phyloP scores from a whole-genome alignment of 1,140 invertebrate genomes.

The Antheraea mylitta region DNA sequence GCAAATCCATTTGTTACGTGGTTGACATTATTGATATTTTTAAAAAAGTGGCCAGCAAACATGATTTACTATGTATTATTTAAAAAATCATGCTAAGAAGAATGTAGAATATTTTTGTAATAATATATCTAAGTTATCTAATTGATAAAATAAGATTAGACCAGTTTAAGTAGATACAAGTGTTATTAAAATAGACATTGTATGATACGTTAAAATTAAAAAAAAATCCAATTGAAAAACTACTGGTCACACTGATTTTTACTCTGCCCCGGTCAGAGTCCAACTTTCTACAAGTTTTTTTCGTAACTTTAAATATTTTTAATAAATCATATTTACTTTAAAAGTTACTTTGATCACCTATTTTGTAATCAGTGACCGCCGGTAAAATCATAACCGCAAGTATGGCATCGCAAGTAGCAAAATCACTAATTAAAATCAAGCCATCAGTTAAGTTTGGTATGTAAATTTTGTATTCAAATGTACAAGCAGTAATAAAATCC shows the following conservation, averaged over 20 bases:
- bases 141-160: too few relatives aligned
- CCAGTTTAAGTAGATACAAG: too few relatives aligned
- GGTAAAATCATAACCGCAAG: slow-evolving; percentile 20
- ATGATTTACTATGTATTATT: not conserved
- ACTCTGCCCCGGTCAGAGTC: slow-evolving; percentile 60
- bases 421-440: slow-evolving; percentile 54
- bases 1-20: not conserved
- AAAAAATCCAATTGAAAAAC: not conserved
- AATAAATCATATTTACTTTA: slow-evolving; percentile 24
- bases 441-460: slow-evolving; percentile 61
- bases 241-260: not conserved
- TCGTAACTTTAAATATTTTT: slow-evolving; percentile 40
- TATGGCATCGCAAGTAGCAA: slow-evolving; percentile 69
- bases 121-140: too few relatives aligned
- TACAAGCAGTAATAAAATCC: not conserved
- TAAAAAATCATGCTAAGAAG: too few relatives aligned
- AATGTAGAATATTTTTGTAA: too few relatives aligned
- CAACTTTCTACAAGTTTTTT: slow-evolving; percentile 44
- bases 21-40: not conserved
- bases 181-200: too few relatives aligned
- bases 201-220: too few relatives aligned
- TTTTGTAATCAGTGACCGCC: slow-evolving; percentile 24
- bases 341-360: slow-evolving; percentile 24
- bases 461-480: slow-evolving; percentile 18
- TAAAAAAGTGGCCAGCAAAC: not conserved